Percentiles rank a stretch among this genome's conserved stretches.
Evolutionary conservation across 2,113 vertebrate genomes (phyloP).

Genomic region (Otolemur garnettii): DNA sequence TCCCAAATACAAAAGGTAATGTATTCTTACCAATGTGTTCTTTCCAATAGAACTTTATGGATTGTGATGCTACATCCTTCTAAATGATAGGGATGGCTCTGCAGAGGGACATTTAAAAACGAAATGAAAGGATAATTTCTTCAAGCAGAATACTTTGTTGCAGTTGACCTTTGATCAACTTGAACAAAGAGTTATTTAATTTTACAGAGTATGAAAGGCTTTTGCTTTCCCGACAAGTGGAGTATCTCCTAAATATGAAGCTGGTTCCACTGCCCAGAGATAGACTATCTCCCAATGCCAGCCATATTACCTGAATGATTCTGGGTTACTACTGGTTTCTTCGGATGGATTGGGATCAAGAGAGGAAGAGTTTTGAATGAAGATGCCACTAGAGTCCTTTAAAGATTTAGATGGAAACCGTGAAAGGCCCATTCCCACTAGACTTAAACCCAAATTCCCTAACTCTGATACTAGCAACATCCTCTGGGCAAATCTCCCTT

Average conservation of each 20-base stretch:
- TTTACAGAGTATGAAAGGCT: not conserved
- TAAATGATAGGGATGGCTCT: not conserved
- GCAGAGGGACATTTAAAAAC: conserved; percentile 10
- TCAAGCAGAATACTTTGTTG: conserved; percentile 36
- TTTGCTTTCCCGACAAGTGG: conserved; percentile 8
- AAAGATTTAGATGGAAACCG: not conserved
- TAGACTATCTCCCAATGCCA: not conserved
- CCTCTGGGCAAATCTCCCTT: conserved; percentile 40
- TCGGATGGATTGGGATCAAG: not conserved
- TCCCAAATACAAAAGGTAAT: not conserved
- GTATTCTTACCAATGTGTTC: not conserved
- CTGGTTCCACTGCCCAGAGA: not conserved
- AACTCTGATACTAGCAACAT: not conserved
- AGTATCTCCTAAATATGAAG: not conserved
- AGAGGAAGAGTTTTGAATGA: conserved; percentile 17
- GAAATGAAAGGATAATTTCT: not conserved
- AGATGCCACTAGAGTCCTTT: not conserved
- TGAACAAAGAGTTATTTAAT: not conserved
- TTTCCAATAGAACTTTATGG: not conserved
- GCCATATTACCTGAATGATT: not conserved
- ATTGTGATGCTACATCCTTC: not conserved
- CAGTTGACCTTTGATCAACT: conserved; percentile 47
- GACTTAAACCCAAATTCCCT: not conserved
- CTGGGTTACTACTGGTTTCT: not conserved
- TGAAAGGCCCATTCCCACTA: not conserved